Evolutionary conservation across 2,797 vertebrate genomes (phyloP).

Genomic region (Stomatorhinus walkeri): DNA sequence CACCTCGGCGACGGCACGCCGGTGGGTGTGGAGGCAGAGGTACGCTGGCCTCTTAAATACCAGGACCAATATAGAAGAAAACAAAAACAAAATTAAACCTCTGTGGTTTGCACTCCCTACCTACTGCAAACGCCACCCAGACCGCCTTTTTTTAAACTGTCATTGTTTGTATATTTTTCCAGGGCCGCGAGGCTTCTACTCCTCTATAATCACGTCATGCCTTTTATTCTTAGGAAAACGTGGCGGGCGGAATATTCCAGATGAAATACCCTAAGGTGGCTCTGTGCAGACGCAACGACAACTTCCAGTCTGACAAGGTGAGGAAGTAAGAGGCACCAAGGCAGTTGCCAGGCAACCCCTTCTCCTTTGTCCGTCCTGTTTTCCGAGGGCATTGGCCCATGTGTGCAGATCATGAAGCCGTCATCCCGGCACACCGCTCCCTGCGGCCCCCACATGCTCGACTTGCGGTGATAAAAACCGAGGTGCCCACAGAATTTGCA

Average conservation of each 20-base stretch:
- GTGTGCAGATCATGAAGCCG: background rate
- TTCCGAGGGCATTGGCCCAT: slow-evolving; percentile 30
- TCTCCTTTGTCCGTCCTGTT: slow-evolving; percentile 8
- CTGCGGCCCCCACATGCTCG: background rate
- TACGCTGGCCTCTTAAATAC: background rate
- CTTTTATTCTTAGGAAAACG: slow-evolving; percentile 40
- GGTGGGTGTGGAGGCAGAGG: background rate
- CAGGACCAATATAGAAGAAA: background rate
- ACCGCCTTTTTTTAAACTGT: background rate
- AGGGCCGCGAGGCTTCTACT: slow-evolving; percentile 22
- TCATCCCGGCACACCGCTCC: background rate
- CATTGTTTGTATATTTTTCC: slow-evolving; percentile 38
- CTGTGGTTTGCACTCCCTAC: background rate
- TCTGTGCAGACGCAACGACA: slow-evolving; percentile 34
- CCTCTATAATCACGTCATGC: slow-evolving; percentile 36
- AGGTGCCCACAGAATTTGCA: background rate
- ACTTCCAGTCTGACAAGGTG: slow-evolving; percentile 29
- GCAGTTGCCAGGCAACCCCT: slow-evolving; percentile 38
- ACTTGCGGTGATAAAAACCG: background rate
- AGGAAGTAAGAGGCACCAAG: slow-evolving; percentile 22
- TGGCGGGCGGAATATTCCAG: slow-evolving; percentile 24
- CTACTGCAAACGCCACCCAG: background rate
- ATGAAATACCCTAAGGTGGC: slow-evolving; percentile 29
- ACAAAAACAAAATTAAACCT: background rate
- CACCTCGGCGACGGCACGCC: background rate